A percentile compares a stretch with the other conserved stretches of the same genome.
phyloP scores from a whole-genome alignment of 1,140 invertebrate genomes.

The Caenorhabditis remanei region DNA sequence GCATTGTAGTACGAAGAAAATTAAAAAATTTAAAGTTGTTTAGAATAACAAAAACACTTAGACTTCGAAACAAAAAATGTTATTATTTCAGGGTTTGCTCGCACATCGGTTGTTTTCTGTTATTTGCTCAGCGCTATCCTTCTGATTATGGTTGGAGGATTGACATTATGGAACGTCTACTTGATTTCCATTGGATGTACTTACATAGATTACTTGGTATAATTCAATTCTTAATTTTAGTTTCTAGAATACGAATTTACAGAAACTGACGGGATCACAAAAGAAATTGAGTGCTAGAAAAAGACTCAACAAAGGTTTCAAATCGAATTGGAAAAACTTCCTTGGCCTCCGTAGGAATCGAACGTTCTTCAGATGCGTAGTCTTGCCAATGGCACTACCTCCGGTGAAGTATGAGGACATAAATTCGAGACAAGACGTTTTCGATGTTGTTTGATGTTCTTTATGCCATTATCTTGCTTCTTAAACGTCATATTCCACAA shows the following conservation, averaged over 20 bases:
- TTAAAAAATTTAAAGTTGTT: no score
- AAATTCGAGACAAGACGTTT: not conserved
- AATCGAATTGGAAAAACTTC: slow-evolving; percentile 65
- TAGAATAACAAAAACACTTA: not conserved
- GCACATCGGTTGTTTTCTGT: slow-evolving; percentile 64
- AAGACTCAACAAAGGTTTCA: slow-evolving; percentile 52
- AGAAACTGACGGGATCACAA: slow-evolving; percentile 46
- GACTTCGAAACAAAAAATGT: not conserved
- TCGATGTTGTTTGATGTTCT: slow-evolving; percentile 51
- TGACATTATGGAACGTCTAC: slow-evolving; percentile 63
- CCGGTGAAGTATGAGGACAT: slow-evolving; percentile 56
- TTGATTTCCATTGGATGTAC: slow-evolving; percentile 64
- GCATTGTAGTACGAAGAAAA: not conserved
- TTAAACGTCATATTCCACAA: not conserved
- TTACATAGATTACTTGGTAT: slow-evolving; percentile 67
- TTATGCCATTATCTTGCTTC: not conserved
- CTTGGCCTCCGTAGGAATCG: slow-evolving; percentile 64
- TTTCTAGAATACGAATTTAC: slow-evolving; percentile 1
- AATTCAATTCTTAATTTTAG: not conserved
- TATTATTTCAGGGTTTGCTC: slow-evolving; percentile 46
- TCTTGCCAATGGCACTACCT: slow-evolving; percentile 60
- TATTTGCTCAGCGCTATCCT: slow-evolving; percentile 62
- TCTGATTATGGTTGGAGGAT: slow-evolving; percentile 62
- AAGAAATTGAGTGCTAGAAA: slow-evolving; percentile 43
- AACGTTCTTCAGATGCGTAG: slow-evolving; percentile 60